These are phyloP conservation scores for Sympetrum striolatum DNA, from an alignment of 2,888 invertebrate genomes.

Conservation along the genomic window DNA sequence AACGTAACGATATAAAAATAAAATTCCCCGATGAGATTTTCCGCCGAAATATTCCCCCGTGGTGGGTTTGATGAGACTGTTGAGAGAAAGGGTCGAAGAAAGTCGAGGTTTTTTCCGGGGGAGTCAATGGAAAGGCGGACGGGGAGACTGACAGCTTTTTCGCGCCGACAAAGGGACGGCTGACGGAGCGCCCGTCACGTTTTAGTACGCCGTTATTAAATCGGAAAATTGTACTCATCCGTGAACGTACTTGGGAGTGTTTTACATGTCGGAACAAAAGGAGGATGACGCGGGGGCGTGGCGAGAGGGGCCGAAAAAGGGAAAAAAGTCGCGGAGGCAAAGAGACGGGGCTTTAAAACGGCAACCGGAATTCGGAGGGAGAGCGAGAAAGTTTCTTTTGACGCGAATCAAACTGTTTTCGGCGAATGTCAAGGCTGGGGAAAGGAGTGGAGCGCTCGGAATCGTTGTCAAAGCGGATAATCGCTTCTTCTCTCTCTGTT, in stretches of 20 bases:
- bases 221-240: slow-evolving; percentile 11
- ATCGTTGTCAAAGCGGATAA: not conserved
- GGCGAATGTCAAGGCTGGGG: not conserved
- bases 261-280: not conserved
- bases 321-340: not conserved
- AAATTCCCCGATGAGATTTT: not conserved
- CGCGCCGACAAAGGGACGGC: slow-evolving; percentile 12
- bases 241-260: not conserved
- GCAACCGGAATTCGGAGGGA: not conserved
- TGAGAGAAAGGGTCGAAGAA: not conserved
- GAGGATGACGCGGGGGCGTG: not conserved
- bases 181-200: not conserved
- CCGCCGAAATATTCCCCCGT: slow-evolving; percentile 13
- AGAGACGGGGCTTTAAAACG: not conserved
- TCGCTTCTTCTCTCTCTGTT: not conserved
- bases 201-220: not conserved
- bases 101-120: not conserved
- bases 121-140: not conserved
- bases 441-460: not conserved
- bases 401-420: not conserved
- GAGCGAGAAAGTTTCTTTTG: not conserved
- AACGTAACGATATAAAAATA: not conserved
- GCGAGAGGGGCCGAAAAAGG: not conserved
- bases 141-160: not conserved
- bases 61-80: slow-evolving; percentile 24